Evolutionary conservation across 2,797 vertebrate species (phyloP).

Genomic region (Morus bassanus): DNA sequence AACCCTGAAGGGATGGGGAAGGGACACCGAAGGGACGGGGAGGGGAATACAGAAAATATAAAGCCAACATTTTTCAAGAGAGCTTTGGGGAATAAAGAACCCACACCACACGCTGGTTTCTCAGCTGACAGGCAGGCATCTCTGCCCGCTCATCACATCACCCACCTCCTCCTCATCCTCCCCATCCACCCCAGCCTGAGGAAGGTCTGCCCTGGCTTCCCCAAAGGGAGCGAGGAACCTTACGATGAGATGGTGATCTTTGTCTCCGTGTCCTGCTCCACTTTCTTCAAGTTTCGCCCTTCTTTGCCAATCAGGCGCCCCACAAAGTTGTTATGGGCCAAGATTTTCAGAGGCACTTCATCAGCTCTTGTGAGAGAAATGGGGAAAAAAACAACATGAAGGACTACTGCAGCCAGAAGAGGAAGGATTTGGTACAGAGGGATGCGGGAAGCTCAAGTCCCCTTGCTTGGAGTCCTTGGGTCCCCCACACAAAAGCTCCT

Average conservation of each 20-base stretch:
- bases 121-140: neutral
- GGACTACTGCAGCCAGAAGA: neutral
- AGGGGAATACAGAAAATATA: neutral
- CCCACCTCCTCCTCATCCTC: neutral
- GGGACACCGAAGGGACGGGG: accelerated
- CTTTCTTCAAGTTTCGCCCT: slow-evolving; percentile 93
- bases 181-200: accelerated
- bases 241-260: slow-evolving; percentile 98
- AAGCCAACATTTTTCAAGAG: neutral
- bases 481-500: neutral
- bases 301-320: slow-evolving; percentile 95
- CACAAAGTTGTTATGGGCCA: slow-evolving; percentile 96
- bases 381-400: neutral
- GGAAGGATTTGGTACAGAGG: neutral
- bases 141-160: neutral
- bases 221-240: slow-evolving; percentile 39
- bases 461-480: neutral
- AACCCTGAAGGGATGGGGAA: neutral
- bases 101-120: neutral
- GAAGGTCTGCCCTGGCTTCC: neutral
- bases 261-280: slow-evolving; percentile 94
- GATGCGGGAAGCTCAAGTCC: neutral
- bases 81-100: neutral
- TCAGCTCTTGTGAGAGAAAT: slow-evolving; percentile 77
- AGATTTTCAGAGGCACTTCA: slow-evolving; percentile 91